Conservation (phyloP, 92 coral and sea anemone species). For the Epizoanthus illoricatus region DNA sequence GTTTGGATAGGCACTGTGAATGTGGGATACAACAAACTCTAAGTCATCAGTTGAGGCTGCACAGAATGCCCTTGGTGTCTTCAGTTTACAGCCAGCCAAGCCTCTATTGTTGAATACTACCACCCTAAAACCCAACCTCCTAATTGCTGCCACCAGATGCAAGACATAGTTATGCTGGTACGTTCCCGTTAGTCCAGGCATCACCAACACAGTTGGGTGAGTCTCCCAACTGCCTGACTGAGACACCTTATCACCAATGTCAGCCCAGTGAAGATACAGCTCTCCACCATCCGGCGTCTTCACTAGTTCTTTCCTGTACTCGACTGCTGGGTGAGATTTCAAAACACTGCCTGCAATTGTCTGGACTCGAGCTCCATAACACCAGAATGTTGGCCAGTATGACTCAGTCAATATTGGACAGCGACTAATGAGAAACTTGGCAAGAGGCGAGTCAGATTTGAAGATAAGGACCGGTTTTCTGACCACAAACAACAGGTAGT, state of each 20-base stretch:
- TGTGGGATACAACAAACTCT: constrained; percentile 70
- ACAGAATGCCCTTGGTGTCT: constrained; percentile 80
- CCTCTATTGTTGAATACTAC: constrained; percentile 91
- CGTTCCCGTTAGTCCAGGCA: constrained; percentile 90
- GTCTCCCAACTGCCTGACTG: constrained; percentile 37
- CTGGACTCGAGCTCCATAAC: constrained; percentile 85
- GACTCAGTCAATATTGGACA: constrained; percentile 63
- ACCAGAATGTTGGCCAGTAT: constrained; percentile 91
- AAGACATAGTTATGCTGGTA: constrained; percentile 64
- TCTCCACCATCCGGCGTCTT: constrained; percentile 82
- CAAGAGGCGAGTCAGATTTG: constrained; percentile 54
- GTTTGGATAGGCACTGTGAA: constrained; percentile 56
- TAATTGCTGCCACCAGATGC: constrained; percentile 63
- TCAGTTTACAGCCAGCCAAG: constrained; percentile 57
- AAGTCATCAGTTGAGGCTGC: constrained; percentile 87
- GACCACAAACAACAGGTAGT: constrained; percentile 57
- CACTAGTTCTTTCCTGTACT: constrained; percentile 67
- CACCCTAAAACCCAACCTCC: constrained; percentile 56
- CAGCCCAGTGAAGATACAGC: constrained; percentile 77
- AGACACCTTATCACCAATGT: constrained; percentile 35
- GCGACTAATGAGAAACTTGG: constrained; percentile 41
- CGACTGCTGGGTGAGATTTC: constrained; percentile 57
- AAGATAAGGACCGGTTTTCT: constrained; percentile 65
- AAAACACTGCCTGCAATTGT: constrained; percentile 69
- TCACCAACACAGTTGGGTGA: constrained; percentile 66